These are phyloP conservation scores for Daubentonia madagascariensis DNA, from an alignment of 2,113 vertebrate species.

Conservation along the genomic window DNA sequence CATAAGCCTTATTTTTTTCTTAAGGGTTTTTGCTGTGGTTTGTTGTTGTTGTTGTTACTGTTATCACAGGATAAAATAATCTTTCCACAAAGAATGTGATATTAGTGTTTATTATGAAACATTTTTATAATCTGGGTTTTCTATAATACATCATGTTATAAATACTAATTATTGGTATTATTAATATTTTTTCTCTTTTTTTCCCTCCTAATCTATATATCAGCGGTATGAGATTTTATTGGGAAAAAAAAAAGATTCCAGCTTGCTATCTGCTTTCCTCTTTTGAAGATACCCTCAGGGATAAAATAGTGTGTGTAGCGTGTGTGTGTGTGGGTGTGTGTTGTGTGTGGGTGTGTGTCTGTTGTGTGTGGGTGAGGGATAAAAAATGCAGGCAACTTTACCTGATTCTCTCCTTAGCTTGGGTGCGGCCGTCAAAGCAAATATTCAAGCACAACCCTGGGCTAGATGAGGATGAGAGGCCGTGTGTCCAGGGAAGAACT, in stretches of 20 bases:
- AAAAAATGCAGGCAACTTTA: background rate
- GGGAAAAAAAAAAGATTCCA: background rate
- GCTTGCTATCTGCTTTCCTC: background rate
- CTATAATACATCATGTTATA: background rate
- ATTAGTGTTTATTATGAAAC: background rate
- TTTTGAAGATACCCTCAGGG: background rate
- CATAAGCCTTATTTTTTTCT: background rate
- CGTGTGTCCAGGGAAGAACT: no score
- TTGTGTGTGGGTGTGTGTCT: background rate
- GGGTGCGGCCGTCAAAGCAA: background rate
- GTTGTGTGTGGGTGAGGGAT: rapidly evolving
- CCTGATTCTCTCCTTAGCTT: background rate
- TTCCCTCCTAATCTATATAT: background rate
- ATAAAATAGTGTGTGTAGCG: background rate
- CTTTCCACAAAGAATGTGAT: background rate
- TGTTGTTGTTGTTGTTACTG: background rate
- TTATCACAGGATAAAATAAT: background rate
- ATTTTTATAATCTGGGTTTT: background rate
- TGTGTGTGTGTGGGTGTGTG: no score
- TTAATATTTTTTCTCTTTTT: background rate
- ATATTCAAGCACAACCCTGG: background rate
- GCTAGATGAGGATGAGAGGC: background rate
- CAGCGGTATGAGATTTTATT: background rate
- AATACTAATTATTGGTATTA: background rate
- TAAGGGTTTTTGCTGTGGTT: background rate